Evolutionary conservation across 1,140 invertebrate species (phyloP).

Genomic region (Tetramorium parvispinum): DNA sequence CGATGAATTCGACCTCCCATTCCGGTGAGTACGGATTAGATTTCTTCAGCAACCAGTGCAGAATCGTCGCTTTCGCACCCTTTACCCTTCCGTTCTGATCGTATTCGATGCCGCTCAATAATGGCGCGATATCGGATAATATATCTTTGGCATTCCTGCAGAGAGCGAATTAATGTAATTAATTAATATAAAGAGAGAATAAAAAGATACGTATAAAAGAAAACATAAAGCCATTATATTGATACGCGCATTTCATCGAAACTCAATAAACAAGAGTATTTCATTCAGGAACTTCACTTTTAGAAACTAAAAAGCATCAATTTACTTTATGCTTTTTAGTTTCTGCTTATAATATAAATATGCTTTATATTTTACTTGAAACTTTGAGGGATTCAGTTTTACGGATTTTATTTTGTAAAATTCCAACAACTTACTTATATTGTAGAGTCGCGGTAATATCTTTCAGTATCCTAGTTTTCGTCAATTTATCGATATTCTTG

Average conservation of each 20-base stretch:
- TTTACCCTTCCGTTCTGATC: slow-evolving; percentile 75
- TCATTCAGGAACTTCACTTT: slow-evolving; percentile 9
- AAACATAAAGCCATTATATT: not conserved
- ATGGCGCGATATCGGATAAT: slow-evolving; percentile 75
- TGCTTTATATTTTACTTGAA: not conserved
- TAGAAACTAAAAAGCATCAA: not conserved
- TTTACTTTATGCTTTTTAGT: no score
- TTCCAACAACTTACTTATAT: slow-evolving; percentile 74
- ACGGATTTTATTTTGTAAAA: slow-evolving; percentile 6
- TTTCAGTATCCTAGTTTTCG: slow-evolving; percentile 74
- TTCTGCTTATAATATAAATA: no score
- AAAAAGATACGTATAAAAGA: not conserved
- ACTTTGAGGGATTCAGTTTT: not conserved
- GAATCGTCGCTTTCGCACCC: slow-evolving; percentile 81
- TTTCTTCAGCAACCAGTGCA: slow-evolving; percentile 83
- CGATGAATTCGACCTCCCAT: slow-evolving; percentile 84
- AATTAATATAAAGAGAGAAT: not conserved
- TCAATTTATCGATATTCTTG: slow-evolving; percentile 72
- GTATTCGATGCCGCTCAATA: slow-evolving; percentile 78
- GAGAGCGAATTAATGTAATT: slow-evolving; percentile 10
- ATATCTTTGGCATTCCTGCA: slow-evolving; percentile 72
- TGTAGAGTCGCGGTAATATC: slow-evolving; percentile 78
- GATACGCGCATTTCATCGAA: not conserved
- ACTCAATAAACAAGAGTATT: not conserved
- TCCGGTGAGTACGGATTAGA: slow-evolving; percentile 73